phyloP scores from a whole-genome alignment of 2,888 invertebrate genomes.

The Chrysodeixis includens region DNA sequence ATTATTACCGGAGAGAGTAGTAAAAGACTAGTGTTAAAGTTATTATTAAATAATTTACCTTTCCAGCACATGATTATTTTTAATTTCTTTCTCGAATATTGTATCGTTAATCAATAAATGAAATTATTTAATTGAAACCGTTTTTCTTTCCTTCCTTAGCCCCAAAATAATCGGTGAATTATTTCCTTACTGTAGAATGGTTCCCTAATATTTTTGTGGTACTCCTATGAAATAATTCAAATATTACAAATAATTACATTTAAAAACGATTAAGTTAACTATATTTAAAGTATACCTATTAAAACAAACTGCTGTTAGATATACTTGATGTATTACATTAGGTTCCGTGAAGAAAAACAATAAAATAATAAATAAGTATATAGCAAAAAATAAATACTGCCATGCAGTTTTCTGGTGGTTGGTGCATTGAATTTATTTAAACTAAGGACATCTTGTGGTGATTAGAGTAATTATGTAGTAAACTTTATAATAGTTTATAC shows the following conservation, averaged over 20 bases:
- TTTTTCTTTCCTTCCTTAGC: constrained; percentile 15
- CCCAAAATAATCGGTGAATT: too few species aligned
- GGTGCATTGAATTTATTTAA: too few species aligned
- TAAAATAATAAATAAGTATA: neutral
- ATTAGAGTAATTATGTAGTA: neutral
- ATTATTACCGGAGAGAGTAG: constrained; percentile 76
- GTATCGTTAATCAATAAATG: constrained; percentile 61
- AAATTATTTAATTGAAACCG: constrained; percentile 29
- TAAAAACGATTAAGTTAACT: too few species aligned
- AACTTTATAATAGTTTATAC: neutral
- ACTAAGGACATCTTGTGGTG: neutral
- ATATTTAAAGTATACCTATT: too few species aligned
- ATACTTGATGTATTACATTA: too few species aligned
- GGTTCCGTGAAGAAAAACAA: too few species aligned
- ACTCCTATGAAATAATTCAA: too few species aligned
- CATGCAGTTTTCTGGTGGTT: too few species aligned
- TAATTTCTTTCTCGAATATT: constrained; percentile 66
- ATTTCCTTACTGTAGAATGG: too few species aligned
- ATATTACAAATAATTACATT: too few species aligned
- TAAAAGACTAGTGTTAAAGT: constrained; percentile 72
- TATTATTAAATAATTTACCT: constrained; percentile 33
- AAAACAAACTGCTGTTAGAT: too few species aligned
- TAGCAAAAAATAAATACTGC: neutral
- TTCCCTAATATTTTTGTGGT: too few species aligned
- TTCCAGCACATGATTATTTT: constrained; percentile 51